These are phyloP conservation scores for Microcebus lehilahytsara DNA, from an alignment of 2,113 vertebrate species.

Conservation along the genomic window DNA sequence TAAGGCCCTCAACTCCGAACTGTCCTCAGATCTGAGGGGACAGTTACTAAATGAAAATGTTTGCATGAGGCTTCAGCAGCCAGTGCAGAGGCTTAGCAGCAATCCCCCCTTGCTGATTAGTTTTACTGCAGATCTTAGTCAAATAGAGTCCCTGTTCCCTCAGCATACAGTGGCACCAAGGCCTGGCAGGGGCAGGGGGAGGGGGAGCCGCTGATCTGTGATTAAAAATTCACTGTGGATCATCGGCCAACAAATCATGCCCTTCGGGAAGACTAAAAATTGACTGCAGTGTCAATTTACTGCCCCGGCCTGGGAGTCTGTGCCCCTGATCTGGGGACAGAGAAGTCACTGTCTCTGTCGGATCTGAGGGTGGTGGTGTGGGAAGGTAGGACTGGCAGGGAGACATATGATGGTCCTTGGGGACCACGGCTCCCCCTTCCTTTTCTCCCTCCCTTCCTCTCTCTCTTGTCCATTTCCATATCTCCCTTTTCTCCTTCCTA, in stretches of 20 bases:
- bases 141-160: neutral
- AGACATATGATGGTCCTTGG: neutral
- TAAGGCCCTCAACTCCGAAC: neutral
- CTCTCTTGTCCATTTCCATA: accelerated
- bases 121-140: neutral
- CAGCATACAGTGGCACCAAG: neutral
- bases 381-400: neutral
- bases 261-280: conserved; percentile 56
- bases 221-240: conserved; percentile 44
- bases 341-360: neutral
- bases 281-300: conserved; percentile 58
- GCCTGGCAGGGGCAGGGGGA: neutral
- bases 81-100: neutral
- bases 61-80: neutral
- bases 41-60: neutral
- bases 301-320: neutral
- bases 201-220: neutral
- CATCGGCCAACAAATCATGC: neutral
- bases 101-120: neutral
- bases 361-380: neutral
- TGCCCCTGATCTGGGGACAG: neutral
- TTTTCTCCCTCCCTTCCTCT: neutral
- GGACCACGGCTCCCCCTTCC: neutral
- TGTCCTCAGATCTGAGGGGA: neutral
- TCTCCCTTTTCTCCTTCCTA: neutral